Evolutionary conservation across 2,113 vertebrate species (phyloP), one percentile per base, ranked within the genome.

Genomic region (Saiga tatarica): DNA sequence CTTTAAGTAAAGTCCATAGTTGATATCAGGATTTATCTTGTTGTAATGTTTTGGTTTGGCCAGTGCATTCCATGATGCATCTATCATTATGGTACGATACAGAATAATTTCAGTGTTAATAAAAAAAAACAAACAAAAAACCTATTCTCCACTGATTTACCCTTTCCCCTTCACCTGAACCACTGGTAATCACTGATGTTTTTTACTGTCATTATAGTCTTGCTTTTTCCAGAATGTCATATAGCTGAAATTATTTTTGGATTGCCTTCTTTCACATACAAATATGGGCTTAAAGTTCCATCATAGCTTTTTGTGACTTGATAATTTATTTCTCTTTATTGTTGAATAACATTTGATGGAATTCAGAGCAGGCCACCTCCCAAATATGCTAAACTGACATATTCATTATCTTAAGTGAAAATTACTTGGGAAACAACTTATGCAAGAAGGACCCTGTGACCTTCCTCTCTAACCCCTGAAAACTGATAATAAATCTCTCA

Each of bases 71-170:
- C 28, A 28, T 87, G 23, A 45, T 57, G 14, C 42, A 23, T n/a
- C 16, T 19, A 53, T 26, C 21, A 30, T 81, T 76, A 94, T 7
- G 45, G 1, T 74, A 25, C 30, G 57, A 67, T n/a, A 78, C 2
- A 89, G 26, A 50, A 64, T 28, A 33, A 5, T 59, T 78, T 88
- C 14, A 36, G 2, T 67, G 6, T 21, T 15, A 3, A 71, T 74
- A 3, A 59, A 28, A 15, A 25, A 42, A 42, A 74, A 25, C 17
- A 36, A 10, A 67, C 7, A 71, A 71, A 89, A 93, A 81, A 19
- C 0, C 4, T 45, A 0, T 78, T 42, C 15, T 33, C 4, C 42
- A 55, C 5, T 3, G 10, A 39, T 14, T 60, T 5, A 30, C 25
- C 33, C 8, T 26, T 59, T 53, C 3, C 7, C 39, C 33, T 89